A percentile compares a stretch with the other conserved stretches of the same genome.
Conservation (phyloP, 1,140 invertebrate genomes). For the Akabosia matsudoensis region DNA sequence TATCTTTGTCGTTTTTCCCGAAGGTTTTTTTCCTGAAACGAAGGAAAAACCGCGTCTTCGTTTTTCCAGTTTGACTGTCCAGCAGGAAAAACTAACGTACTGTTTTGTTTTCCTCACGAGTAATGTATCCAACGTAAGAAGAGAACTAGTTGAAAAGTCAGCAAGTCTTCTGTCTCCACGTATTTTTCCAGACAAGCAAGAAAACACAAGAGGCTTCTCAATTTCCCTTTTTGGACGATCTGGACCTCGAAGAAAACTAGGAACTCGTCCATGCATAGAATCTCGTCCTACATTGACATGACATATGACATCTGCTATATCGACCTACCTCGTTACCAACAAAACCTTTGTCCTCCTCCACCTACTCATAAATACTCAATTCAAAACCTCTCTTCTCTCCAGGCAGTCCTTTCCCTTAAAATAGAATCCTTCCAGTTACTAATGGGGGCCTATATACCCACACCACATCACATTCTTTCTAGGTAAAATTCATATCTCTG, state of each 20-base stretch:
- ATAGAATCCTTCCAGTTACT: no score
- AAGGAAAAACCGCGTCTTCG: no score
- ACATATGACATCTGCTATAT: slow-evolving; percentile 13
- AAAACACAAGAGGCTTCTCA: slow-evolving; percentile 18
- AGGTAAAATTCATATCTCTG: no score
- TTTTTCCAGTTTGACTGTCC: no score
- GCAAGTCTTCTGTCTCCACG: neutral
- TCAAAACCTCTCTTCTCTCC: neutral
- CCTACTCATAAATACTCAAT: neutral
- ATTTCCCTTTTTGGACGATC: neutral
- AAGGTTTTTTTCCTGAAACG: no score
- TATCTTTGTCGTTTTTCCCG: no score
- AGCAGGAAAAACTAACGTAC: no score
- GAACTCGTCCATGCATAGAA: neutral
- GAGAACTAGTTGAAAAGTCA: neutral
- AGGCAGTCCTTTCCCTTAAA: no score
- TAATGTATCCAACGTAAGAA: neutral
- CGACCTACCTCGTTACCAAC: slow-evolving; percentile 7
- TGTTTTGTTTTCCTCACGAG: neutral
- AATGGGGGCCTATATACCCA: no score
- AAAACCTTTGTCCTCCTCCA: neutral
- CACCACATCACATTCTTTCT: no score
- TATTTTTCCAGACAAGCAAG: neutral
- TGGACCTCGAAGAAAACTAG: neutral
- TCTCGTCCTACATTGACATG: slow-evolving; percentile 9